phyloP scores from a whole-genome alignment of 1,140 invertebrate genomes.

The Epicauta chinensis region DNA sequence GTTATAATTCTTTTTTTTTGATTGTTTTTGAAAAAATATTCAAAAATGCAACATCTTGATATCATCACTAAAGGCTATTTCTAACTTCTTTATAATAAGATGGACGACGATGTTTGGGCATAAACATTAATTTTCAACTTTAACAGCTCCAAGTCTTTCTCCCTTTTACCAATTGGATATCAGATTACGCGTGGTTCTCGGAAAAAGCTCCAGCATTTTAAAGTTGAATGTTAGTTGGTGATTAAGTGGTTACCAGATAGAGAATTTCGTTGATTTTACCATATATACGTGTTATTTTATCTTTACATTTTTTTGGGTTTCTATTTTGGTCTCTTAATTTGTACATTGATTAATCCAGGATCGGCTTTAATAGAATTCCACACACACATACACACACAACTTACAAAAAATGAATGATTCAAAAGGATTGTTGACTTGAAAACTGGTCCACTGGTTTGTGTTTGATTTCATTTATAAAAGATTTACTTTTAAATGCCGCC shows the following conservation, averaged over 20 bases:
- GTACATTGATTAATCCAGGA: too few species aligned
- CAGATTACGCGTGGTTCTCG: conserved; percentile 38
- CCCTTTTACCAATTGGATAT: conserved; percentile 29
- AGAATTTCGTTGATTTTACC: conserved; percentile 20
- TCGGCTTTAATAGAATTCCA: too few species aligned
- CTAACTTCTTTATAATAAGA: conserved; percentile 31
- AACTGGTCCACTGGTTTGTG: conserved; percentile 4
- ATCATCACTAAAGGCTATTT: conserved; percentile 32
- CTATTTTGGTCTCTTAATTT: too few species aligned
- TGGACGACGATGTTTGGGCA: conserved; percentile 37
- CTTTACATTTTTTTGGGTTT: too few species aligned
- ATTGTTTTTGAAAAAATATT: not conserved
- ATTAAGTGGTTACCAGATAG: conserved; percentile 25
- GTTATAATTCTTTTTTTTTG: too few species aligned
- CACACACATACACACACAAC: too few species aligned
- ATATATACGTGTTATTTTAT: too few species aligned
- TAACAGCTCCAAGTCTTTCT: conserved; percentile 31
- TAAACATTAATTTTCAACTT: conserved; percentile 42
- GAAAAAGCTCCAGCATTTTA: conserved; percentile 37
- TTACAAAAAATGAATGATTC: conserved; percentile 5
- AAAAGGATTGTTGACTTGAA: conserved; percentile 3
- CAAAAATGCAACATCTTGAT: conserved; percentile 35
- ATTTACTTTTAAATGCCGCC: conserved; percentile 22
- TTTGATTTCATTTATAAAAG: not conserved
- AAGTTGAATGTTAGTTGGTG: conserved; percentile 15